Conservation (phyloP, 1,140 invertebrate genomes). For the Apocrypta bakeri region DNA sequence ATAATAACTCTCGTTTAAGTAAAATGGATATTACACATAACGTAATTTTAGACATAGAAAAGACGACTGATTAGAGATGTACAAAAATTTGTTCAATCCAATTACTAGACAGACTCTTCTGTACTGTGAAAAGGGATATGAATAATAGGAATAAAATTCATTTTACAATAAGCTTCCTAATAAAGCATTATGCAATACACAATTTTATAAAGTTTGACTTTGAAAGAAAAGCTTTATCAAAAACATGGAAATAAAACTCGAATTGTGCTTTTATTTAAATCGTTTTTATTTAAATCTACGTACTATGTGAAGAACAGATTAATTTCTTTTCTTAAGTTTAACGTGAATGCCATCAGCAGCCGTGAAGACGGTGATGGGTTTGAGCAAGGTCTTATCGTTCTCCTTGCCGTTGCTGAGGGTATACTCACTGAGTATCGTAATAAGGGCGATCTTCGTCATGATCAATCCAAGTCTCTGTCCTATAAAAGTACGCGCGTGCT, state of each 20-base stretch:
- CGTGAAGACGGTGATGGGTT: slow-evolving; percentile 57
- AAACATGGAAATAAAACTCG: neutral
- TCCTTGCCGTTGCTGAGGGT: slow-evolving; percentile 63
- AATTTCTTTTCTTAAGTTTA: slow-evolving; percentile 55
- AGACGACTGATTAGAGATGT: neutral
- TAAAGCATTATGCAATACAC: neutral
- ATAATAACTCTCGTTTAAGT: too few species aligned
- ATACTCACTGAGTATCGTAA: slow-evolving; percentile 70
- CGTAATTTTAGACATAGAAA: neutral
- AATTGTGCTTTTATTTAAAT: neutral
- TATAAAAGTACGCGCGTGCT: slow-evolving; percentile 52
- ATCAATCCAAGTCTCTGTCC: slow-evolving; percentile 79
- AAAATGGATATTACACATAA: neutral
- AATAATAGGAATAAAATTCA: too few species aligned
- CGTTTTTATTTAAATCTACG: neutral
- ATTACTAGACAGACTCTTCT: neutral
- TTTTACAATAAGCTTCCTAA: neutral
- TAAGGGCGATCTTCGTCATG: slow-evolving; percentile 78
- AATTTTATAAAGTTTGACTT: slow-evolving; percentile 23
- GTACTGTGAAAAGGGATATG: neutral
- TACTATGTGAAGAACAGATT: neutral
- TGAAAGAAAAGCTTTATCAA: slow-evolving; percentile 5
- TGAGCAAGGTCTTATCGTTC: slow-evolving; percentile 45
- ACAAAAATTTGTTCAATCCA: neutral
- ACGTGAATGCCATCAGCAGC: slow-evolving; percentile 57